Evolutionary conservation across 2,888 invertebrate genomes (phyloP).

Genomic region (Metalampra italica): DNA sequence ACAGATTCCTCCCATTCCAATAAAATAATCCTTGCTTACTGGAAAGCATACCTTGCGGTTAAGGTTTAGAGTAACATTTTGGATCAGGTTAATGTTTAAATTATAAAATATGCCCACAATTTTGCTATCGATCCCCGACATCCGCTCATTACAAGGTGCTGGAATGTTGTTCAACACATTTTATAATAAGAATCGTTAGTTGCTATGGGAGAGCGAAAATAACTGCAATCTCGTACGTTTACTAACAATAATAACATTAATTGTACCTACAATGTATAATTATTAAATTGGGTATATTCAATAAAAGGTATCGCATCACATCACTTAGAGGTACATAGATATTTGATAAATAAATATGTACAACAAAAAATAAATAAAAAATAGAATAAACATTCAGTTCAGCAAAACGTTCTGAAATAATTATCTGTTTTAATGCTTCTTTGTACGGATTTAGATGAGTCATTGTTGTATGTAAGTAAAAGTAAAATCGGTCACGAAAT

Average conservation of each 20-base stretch:
- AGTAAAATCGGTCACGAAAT: no score
- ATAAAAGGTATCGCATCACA: no score
- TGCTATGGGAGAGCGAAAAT: conserved; percentile 43
- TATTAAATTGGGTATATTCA: no score
- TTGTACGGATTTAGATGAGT: no score
- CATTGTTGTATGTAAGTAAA: no score
- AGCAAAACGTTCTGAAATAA: no score
- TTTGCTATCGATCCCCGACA: conserved; percentile 71
- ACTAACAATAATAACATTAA: conserved; percentile 8
- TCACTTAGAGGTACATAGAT: no score
- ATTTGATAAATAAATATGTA: no score
- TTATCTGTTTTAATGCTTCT: no score
- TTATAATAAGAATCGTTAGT: conserved; percentile 56
- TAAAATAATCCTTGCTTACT: conserved; percentile 25
- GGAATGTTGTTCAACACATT: conserved; percentile 70
- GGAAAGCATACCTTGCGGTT: conserved; percentile 33
- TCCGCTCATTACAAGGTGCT: conserved; percentile 72
- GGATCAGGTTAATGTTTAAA: conserved; percentile 25
- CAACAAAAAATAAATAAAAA: no score
- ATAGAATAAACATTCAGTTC: no score
- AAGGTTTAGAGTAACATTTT: conserved; percentile 27
- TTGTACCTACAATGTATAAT: background rate
- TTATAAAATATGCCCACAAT: conserved; percentile 67
- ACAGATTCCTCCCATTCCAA: conserved; percentile 37
- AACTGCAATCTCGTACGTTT: conserved; percentile 27